These are phyloP conservation scores for Dusona sp. DNA, from an alignment of 2,888 invertebrate species.

Conservation along the genomic window DNA sequence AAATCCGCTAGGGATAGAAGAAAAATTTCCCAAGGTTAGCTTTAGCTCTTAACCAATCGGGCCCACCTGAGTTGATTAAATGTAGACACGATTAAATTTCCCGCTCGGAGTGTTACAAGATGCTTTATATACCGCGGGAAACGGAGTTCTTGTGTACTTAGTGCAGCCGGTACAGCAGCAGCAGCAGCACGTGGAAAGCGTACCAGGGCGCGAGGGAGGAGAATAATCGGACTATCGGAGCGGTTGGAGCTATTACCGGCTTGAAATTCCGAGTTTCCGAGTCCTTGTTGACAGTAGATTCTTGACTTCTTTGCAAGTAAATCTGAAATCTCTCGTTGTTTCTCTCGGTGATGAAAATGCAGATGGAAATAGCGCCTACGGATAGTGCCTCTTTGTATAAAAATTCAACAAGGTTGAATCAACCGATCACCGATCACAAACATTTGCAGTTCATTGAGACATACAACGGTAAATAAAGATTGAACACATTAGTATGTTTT, in stretches of 20 bases:
- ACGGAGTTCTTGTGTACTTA: not conserved
- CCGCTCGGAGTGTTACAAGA: no score
- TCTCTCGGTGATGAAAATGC: slow-evolving; percentile 9
- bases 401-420: slow-evolving; percentile 77
- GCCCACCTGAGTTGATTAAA: no score
- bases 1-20: no score
- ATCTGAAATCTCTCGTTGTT: not conserved
- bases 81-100: no score
- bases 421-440: slow-evolving; percentile 77
- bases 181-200: not conserved
- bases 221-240: not conserved
- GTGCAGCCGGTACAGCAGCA: not conserved
- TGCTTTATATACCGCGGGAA: not conserved
- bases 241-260: not conserved
- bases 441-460: slow-evolving; percentile 82
- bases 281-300: not conserved
- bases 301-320: not conserved
- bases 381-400: slow-evolving; percentile 82
- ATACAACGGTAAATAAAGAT: slow-evolving; percentile 78
- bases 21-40: no score
- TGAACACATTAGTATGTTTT: not conserved
- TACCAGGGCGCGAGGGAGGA: no score
- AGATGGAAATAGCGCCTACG: slow-evolving; percentile 58
- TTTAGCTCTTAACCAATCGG: no score
- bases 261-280: no score